These are phyloP conservation scores for Peromyscus eremicus DNA, from an alignment of 2,797 vertebrate species.

Conservation along the genomic window DNA sequence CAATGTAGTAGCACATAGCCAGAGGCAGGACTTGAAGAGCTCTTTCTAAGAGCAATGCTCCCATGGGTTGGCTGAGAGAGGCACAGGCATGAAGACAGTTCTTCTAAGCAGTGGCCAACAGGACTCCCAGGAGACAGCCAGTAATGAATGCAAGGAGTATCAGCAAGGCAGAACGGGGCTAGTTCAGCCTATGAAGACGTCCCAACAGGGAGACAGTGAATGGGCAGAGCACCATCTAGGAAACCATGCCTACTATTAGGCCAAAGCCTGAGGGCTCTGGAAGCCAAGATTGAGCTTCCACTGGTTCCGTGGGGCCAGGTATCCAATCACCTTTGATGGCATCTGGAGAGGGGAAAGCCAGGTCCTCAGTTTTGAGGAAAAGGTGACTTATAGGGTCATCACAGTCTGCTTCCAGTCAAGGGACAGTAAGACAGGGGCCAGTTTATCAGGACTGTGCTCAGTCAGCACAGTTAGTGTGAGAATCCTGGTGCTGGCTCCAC, in stretches of 20 bases:
- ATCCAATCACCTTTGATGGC: neutral
- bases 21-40: neutral
- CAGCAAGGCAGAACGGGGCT: neutral
- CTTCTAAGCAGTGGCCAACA: neutral
- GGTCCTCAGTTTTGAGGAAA: neutral
- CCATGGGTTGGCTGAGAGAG: rapidly evolving
- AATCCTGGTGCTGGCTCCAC: neutral
- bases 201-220: neutral
- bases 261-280: neutral
- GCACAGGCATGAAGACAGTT: neutral
- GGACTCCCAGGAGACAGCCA: neutral
- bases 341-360: neutral
- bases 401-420: neutral
- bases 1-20: neutral
- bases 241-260: neutral
- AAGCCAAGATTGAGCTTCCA: neutral
- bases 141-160: neutral
- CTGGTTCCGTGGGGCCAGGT: neutral
- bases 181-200: neutral
- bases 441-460: neutral
- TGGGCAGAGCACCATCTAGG: neutral
- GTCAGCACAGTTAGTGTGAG: too few species aligned
- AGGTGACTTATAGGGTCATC: neutral
- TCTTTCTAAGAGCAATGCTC: neutral
- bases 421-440: neutral